phyloP scores from a whole-genome alignment of 2,888 invertebrate species.

The Globia sparganii region DNA sequence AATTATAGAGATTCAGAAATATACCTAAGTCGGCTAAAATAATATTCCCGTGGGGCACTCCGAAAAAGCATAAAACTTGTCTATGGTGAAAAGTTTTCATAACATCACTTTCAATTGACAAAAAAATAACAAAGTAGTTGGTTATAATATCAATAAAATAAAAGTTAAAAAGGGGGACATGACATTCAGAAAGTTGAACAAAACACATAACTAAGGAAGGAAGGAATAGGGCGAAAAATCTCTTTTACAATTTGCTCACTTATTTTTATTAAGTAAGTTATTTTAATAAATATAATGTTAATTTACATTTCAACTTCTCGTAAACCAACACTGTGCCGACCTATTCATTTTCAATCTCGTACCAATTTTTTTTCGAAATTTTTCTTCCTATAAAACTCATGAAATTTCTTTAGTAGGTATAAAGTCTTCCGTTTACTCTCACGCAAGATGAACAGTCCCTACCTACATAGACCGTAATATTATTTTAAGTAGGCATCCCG shows the following conservation, averaged over 20 bases:
- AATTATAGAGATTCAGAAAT: not conserved
- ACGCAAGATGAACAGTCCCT: not conserved
- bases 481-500: constrained; percentile 11
- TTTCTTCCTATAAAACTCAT: not conserved
- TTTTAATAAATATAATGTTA: not conserved
- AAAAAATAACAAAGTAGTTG: not conserved
- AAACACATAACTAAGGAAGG: constrained; percentile 24
- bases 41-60: not conserved
- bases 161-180: not conserved
- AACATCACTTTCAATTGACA: not conserved
- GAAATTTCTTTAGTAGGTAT: not conserved
- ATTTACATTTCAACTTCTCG: not conserved
- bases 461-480: not conserved
- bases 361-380: too few species aligned
- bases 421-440: not conserved
- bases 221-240: not conserved
- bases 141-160: constrained; percentile 9
- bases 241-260: not conserved
- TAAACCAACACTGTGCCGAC: too few species aligned
- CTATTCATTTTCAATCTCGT: not conserved
- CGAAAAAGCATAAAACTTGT: not conserved
- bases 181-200: constrained; percentile 1
- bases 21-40: not conserved
- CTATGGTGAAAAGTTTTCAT: not conserved
- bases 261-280: not conserved